Evolutionary conservation across 2,797 vertebrate species (phyloP), one percentile per base, ranked within the genome.

Genomic region (Paedocypris micromegethes): DNA sequence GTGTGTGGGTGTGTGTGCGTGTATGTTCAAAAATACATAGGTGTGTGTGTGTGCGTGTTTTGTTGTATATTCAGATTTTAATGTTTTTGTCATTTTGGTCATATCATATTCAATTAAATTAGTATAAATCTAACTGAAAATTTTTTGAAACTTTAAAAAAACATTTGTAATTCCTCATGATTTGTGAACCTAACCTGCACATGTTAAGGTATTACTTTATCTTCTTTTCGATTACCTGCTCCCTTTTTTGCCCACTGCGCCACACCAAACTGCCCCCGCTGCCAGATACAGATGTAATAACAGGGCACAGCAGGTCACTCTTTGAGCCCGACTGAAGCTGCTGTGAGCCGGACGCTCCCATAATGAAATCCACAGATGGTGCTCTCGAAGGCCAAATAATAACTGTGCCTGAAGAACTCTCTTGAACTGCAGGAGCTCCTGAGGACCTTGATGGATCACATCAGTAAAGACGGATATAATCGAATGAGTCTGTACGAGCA

Each of bases 341-440:
- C 89, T 91, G 73, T 86, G 86, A 6, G 83, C 57, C 0, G 87
- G 88, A 0, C 86, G 82, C 39, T 88, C 84, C 90, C 90, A 92
- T 9, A 92, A 79, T 0, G 91, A 93, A 54, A 90, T 65, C 91
- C 91, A 92, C 59, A 92, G 76, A 81, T 93, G 90, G 62, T 81
- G 81, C 70, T 92, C 91, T 39, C 67, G 78, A 72, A 89, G 73
- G 7, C 91, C 88, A 41, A 87, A 90, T 23, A 72, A 58, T 68
- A 93, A 75, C 85, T 92, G 90, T 8, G 87, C 85, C 63, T 71
- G 38, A 54, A 92, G 75, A 55, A 92, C 83, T 3, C 88, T 82
- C 2, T 66, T 38, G 42, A 91, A 91, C 59, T 80, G 74, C 37
- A 52, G 77, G 2, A 93, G 81, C 65, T 93, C 91, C 51, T 87